A percentile compares a stretch with the other conserved stretches of the same genome.
Evolutionary conservation across 2,797 vertebrate species (phyloP).

Genomic region (Mastacembelus armatus): DNA sequence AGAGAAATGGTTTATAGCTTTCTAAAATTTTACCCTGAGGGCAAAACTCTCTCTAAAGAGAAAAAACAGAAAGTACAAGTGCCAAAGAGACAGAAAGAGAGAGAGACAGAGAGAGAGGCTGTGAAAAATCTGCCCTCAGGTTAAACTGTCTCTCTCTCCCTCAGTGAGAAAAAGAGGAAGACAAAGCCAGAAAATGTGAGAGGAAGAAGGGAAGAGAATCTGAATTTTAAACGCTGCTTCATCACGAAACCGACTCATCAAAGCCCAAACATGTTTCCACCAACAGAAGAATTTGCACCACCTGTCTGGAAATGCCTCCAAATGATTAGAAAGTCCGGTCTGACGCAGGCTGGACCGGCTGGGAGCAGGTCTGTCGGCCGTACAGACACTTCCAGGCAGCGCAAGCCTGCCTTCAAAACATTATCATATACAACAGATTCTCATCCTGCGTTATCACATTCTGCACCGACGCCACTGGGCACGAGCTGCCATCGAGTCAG

Average conservation of each 20-base stretch:
- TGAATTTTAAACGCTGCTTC: not conserved
- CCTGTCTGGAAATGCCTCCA: too few species aligned
- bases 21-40: constrained; percentile 53
- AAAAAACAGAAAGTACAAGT: constrained; percentile 34
- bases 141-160: constrained; percentile 30
- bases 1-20: constrained; percentile 43
- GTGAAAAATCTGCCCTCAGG: constrained; percentile 42
- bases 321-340: too few species aligned
- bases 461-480: too few species aligned
- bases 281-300: not conserved
- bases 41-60: constrained; percentile 41
- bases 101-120: too few species aligned
- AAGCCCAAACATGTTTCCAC: not conserved
- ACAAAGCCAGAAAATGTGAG: not conserved
- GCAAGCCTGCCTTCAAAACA: too few species aligned
- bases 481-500: too few species aligned
- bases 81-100: constrained; percentile 2
- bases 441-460: too few species aligned
- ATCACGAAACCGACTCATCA: too few species aligned
- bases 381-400: too few species aligned
- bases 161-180: not conserved
- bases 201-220: not conserved
- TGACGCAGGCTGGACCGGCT: too few species aligned
- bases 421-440: too few species aligned
- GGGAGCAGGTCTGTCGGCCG: too few species aligned